phyloP scores from a whole-genome alignment of 2,888 invertebrate species.

The Epinotia bilunana region DNA sequence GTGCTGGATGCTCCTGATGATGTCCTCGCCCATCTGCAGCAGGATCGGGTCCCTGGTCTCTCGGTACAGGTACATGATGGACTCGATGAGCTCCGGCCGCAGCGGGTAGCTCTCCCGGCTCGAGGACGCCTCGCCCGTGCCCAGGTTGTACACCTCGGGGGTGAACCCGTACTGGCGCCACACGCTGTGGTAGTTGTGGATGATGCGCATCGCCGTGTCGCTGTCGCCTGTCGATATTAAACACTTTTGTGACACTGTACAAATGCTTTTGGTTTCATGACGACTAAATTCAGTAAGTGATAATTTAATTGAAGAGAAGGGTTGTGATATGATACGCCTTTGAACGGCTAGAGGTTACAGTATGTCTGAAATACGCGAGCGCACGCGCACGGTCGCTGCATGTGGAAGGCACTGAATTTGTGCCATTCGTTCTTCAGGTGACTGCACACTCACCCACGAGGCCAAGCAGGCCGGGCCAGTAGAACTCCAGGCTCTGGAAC shows the following conservation, averaged over 20 bases:
- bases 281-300: too few species aligned
- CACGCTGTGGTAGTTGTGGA: constrained; percentile 98
- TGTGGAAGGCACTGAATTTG: constrained; percentile 30
- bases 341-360: too few species aligned
- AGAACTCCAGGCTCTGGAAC: constrained; percentile 99
- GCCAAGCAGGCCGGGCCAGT: constrained; percentile 87
- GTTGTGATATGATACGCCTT: too few species aligned
- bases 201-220: constrained; percentile 94
- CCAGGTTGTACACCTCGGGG: constrained; percentile 99
- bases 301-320: too few species aligned
- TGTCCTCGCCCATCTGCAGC: constrained; percentile 96
- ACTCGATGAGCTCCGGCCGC: constrained; percentile 98
- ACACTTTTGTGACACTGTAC: too few species aligned
- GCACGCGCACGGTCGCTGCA: too few species aligned
- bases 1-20: constrained; percentile 96
- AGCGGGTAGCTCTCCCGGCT: constrained; percentile 96
- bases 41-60: constrained; percentile 97
- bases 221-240: constrained; percentile 90
- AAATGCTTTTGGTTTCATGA: too few species aligned
- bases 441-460: too few species aligned
- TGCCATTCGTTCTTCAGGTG: constrained; percentile 94
- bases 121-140: constrained; percentile 92
- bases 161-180: constrained; percentile 99
- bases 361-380: too few species aligned
- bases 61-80: constrained; percentile 97